phyloP scores from a whole-genome alignment of 2,888 invertebrate genomes.

The Poecilus cupreus region DNA sequence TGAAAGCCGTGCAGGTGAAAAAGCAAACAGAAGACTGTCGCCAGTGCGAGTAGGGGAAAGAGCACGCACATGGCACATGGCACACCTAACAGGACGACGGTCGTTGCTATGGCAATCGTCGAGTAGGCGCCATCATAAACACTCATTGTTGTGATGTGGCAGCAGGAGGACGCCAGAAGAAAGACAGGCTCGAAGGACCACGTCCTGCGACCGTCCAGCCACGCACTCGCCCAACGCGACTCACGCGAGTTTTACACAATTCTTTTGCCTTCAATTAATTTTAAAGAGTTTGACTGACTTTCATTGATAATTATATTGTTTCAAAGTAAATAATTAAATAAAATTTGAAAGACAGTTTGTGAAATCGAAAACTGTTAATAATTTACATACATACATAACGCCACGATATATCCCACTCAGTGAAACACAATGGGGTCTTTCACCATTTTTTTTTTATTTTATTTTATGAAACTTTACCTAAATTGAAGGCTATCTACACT shows the following conservation, averaged over 20 bases:
- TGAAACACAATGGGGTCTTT: no score
- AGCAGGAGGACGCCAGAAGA: slow-evolving; percentile 65
- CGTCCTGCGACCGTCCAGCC: background rate
- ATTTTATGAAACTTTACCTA: no score
- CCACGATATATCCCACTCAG: no score
- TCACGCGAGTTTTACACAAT: background rate
- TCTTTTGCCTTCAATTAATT: no score
- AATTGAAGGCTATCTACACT: no score
- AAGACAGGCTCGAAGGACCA: slow-evolving; percentile 61
- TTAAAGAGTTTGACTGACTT: no score
- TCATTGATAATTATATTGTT: no score
- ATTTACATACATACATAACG: no score
- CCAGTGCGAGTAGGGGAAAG: background rate
- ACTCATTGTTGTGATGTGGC: slow-evolving; percentile 74
- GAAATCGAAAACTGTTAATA: no score
- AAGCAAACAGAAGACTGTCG: slow-evolving; percentile 4
- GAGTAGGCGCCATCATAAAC: slow-evolving; percentile 74
- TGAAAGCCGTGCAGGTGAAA: slow-evolving; percentile 16
- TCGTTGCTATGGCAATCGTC: slow-evolving; percentile 73
- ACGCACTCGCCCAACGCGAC: slow-evolving; percentile 26
- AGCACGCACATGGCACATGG: slow-evolving; percentile 62
- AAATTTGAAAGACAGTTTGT: no score
- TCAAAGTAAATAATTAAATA: no score
- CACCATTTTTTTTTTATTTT: no score
- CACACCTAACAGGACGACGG: slow-evolving; percentile 68